Evolutionary conservation across 2,113 vertebrate species (phyloP).

Genomic region (Oenanthe melanoleuca): DNA sequence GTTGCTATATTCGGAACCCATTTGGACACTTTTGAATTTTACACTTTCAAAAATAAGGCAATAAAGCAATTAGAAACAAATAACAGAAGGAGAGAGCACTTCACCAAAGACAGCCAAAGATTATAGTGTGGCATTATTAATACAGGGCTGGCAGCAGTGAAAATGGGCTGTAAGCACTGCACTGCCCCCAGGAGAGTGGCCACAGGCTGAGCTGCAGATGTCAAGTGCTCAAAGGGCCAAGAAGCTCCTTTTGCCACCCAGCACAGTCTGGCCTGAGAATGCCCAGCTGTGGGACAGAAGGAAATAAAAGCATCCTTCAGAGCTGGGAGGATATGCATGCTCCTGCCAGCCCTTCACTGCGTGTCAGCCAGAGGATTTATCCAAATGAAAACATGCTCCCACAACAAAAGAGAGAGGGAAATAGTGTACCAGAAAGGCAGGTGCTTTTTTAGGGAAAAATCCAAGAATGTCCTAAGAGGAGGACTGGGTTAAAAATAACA

Average conservation of each 20-base stretch:
- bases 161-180: background rate
- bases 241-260: background rate
- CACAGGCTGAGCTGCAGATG: background rate
- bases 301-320: background rate
- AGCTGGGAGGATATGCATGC: background rate
- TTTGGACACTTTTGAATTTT: background rate
- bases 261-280: background rate
- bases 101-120: background rate
- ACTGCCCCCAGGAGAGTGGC: background rate
- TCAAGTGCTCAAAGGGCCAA: background rate
- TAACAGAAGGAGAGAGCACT: background rate
- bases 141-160: background rate
- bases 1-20: background rate
- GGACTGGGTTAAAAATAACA: background rate
- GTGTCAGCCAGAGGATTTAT: background rate
- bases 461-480: background rate
- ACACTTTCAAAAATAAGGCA: background rate
- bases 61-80: slow-evolving; percentile 14
- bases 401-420: background rate
- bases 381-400: background rate
- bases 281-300: background rate
- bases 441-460: background rate
- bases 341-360: background rate
- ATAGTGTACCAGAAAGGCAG: background rate
- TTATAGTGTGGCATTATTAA: background rate